These are phyloP conservation scores for Ictalurus punctatus DNA, from an alignment of 2,113 vertebrate species.

Conservation along the genomic window DNA sequence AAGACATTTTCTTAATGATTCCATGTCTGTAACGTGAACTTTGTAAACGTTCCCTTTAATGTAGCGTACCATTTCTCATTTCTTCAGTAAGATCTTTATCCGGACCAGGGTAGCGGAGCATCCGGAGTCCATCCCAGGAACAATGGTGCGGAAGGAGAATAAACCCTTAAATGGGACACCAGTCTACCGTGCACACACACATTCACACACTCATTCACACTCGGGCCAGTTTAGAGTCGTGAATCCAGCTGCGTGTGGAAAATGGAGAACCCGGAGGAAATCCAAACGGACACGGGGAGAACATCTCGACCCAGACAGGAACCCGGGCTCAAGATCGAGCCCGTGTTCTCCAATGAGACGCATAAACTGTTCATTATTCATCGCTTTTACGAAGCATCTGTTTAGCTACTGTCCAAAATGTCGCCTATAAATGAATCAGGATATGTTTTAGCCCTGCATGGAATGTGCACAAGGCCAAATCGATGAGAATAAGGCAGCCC, in stretches of 20 bases:
- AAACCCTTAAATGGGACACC: background rate
- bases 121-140: background rate
- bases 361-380: background rate
- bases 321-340: background rate
- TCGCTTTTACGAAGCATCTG: background rate
- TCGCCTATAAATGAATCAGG: background rate
- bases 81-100: background rate
- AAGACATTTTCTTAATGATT: background rate
- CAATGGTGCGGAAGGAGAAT: background rate
- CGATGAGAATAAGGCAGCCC: background rate
- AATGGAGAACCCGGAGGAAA: background rate
- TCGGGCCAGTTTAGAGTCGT: background rate
- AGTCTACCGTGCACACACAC: background rate
- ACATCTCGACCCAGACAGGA: background rate
- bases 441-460: background rate
- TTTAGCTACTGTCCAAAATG: background rate
- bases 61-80: background rate
- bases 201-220: conserved; percentile 5
- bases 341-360: background rate
- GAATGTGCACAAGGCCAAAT: background rate
- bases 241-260: background rate
- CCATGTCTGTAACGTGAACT: background rate
- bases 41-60: background rate
- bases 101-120: background rate
- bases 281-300: background rate